Evolutionary conservation across 2,888 invertebrate species (phyloP), one percentile per base, ranked within the genome.

Genomic region (Athalia cordata): DNA sequence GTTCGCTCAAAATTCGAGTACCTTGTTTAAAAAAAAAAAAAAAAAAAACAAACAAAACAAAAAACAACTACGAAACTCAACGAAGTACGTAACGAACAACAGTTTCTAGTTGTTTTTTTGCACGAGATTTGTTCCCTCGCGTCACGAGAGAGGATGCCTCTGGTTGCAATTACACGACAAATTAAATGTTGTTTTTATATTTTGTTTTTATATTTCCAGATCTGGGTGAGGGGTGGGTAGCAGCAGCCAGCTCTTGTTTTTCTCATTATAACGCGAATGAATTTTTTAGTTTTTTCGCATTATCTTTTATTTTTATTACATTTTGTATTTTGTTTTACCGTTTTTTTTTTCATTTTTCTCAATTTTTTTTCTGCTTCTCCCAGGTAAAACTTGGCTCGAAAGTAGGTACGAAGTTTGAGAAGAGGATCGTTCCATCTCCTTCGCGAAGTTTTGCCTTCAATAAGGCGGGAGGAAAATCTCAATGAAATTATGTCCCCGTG

Each of bases 201-300:
- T 70, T 57, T 70, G 68, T 79, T 76, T 79, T 79, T 79, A 59
- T 52, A 50, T 13, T 80, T 80, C 70, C 70, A 59, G 70, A n/a
- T 47, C 52, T 68, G 43, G 45, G 59, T n/a, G 9, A n/a, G 45
- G 50, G 52, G 4, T 13, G 57, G n/a, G n/a, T n/a, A 64, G 45
- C 55, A 45, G 49, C 13, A 29, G 61, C 7, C 6, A 3, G n/a
- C 15, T 50, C 50, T 50, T 15, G 50, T 67, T 67, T 67, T 50
- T 66, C 50, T 49, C 66, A 43, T 66, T 47, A 47, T 66, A 4
- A 50, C 66, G 49, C n/a, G 47, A 66, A 66, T n/a, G 66, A 50
- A 66, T 15, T 13, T 45, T 65, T n/a, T 64, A 45, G 6, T 45
- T 55, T 50, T 15, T 52, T 9, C 29, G 29, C 2, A 2, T 29